Evolutionary conservation across 2,797 vertebrate genomes (phyloP).

Genomic region (Anguilla megastoma): DNA sequence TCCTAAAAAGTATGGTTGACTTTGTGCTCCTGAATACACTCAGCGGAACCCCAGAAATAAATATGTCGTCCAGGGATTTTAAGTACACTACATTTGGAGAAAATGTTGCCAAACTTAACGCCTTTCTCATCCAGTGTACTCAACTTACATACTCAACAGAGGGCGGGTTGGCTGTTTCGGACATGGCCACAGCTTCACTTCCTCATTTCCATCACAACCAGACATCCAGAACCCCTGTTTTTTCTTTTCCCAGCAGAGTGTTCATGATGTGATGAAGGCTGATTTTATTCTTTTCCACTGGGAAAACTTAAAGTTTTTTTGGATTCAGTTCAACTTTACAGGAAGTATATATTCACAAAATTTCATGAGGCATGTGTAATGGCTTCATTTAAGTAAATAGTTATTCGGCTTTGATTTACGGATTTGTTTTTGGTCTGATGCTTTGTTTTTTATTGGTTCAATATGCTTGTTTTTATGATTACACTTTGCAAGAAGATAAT

Average conservation of each 20-base stretch:
- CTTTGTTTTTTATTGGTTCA: neutral
- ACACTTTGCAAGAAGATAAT: neutral
- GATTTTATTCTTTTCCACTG: neutral
- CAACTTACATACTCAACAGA: no score
- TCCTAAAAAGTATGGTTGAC: no score
- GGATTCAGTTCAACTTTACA: neutral
- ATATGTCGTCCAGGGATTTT: no score
- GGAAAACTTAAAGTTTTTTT: neutral
- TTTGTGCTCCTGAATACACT: no score
- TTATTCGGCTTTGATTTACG: neutral
- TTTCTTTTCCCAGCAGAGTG: no score
- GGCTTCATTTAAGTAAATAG: neutral
- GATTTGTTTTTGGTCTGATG: neutral
- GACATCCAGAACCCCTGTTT: neutral
- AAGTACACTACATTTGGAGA: no score
- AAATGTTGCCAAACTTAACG: no score
- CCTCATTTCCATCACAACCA: neutral
- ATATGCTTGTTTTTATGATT: neutral
- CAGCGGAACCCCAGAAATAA: no score
- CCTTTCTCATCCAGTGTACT: no score
- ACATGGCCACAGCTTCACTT: neutral
- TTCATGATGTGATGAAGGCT: no score
- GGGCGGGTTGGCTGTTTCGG: no score
- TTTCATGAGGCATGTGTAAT: neutral
- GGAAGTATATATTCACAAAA: neutral